phyloP scores from a whole-genome alignment of 2,113 vertebrate genomes.

The Copsychus sechellarum region DNA sequence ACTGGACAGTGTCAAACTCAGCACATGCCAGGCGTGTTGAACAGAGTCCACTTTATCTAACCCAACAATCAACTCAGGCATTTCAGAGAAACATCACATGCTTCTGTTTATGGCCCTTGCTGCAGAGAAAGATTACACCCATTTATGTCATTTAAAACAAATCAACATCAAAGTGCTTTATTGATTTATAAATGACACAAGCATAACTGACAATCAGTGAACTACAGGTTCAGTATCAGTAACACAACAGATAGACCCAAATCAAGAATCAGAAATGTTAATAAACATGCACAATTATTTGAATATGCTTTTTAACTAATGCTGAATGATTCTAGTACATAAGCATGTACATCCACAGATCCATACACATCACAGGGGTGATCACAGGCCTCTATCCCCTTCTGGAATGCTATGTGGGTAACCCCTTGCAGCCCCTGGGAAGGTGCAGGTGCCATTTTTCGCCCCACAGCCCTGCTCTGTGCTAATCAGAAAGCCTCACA shows the following conservation, averaged over 20 bases:
- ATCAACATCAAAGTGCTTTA: background rate
- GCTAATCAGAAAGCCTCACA: background rate
- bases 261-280: background rate
- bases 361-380: too few species aligned
- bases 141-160: background rate
- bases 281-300: background rate
- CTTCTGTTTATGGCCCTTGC: background rate
- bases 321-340: rapidly evolving
- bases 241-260: background rate
- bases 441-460: background rate
- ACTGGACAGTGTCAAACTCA: background rate
- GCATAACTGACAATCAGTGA: background rate
- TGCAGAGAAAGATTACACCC: background rate
- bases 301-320: background rate
- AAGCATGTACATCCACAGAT: too few species aligned
- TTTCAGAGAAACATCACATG: background rate
- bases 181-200: background rate
- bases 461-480: background rate
- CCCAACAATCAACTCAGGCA: background rate
- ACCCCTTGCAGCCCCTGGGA: background rate
- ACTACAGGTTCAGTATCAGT: background rate
- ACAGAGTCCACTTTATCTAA: background rate
- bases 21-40: rapidly evolving
- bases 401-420: too few species aligned
- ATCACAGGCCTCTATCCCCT: background rate